A percentile compares a stretch with the other conserved stretches of the same genome.
These are phyloP conservation scores for Clinocottus analis DNA, from an alignment of 2,113 vertebrate genomes.

Conservation along the genomic window DNA sequence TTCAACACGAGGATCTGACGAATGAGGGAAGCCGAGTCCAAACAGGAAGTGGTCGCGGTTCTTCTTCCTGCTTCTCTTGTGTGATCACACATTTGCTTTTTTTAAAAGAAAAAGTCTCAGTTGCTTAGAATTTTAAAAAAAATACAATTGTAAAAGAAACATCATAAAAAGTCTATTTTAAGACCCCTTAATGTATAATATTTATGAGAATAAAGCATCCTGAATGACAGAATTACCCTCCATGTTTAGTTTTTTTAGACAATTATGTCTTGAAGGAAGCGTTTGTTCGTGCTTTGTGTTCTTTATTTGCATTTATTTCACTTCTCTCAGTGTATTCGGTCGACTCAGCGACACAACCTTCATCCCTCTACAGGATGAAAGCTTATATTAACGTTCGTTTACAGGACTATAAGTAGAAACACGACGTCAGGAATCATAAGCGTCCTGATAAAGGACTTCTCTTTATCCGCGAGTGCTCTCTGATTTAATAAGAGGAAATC, in stretches of 20 bases:
- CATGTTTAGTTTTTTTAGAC: not conserved
- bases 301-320: not conserved
- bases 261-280: not conserved
- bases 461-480: not conserved
- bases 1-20: no score
- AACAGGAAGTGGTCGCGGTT: not conserved
- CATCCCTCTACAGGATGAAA: no score
- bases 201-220: not conserved
- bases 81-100: not conserved
- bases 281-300: not conserved
- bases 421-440: not conserved
- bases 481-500: conserved; percentile 49
- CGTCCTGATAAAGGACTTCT: not conserved
- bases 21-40: no score
- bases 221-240: not conserved
- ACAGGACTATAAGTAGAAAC: not conserved
- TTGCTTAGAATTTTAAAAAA: no score
- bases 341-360: no score
- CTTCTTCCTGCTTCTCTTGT: not conserved
- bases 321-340: not conserved
- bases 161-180: not conserved
- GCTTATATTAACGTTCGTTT: conserved; percentile 6
- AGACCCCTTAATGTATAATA: not conserved
- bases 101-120: not conserved
- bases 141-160: not conserved